Evolutionary conservation across 2,888 invertebrate species (phyloP).

Genomic region (Nymphalis polychloros): DNA sequence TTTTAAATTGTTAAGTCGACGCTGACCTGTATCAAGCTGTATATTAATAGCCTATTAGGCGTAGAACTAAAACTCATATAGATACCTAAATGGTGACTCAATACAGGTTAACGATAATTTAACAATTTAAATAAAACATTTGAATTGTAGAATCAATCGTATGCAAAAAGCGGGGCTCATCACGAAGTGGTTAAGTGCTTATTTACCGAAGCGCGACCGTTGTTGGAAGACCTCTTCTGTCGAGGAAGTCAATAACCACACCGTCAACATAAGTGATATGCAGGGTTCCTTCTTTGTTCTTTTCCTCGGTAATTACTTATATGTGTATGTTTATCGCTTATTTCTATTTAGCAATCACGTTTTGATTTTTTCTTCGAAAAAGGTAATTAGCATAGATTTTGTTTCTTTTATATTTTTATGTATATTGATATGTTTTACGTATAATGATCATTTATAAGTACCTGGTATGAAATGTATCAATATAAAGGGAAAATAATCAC

Average conservation of each 20-base stretch:
- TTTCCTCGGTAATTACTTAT: slow-evolving; percentile 84
- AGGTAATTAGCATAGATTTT: no score
- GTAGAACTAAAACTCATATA: background rate
- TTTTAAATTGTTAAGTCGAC: no score
- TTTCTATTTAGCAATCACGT: no score
- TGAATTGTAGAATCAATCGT: slow-evolving; percentile 84
- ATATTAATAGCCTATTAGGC: no score
- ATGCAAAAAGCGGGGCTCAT: slow-evolving; percentile 93
- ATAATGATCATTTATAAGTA: no score
- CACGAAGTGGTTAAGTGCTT: slow-evolving; percentile 89
- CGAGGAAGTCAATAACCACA: slow-evolving; percentile 91
- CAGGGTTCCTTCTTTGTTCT: slow-evolving; percentile 95
- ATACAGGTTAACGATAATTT: background rate
- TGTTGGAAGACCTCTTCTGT: slow-evolving; percentile 86
- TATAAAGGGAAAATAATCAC: no score
- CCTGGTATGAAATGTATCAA: no score
- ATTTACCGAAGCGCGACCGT: slow-evolving; percentile 89
- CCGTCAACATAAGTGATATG: slow-evolving; percentile 94
- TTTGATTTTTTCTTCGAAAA: no score
- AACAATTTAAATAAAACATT: slow-evolving; percentile 4
- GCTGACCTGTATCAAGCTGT: background rate
- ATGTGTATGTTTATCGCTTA: no score
- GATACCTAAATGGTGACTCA: background rate
- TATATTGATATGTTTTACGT: no score
- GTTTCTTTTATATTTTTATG: no score